phyloP scores from a whole-genome alignment of 2,113 vertebrate species.

The Chitala chitala region DNA sequence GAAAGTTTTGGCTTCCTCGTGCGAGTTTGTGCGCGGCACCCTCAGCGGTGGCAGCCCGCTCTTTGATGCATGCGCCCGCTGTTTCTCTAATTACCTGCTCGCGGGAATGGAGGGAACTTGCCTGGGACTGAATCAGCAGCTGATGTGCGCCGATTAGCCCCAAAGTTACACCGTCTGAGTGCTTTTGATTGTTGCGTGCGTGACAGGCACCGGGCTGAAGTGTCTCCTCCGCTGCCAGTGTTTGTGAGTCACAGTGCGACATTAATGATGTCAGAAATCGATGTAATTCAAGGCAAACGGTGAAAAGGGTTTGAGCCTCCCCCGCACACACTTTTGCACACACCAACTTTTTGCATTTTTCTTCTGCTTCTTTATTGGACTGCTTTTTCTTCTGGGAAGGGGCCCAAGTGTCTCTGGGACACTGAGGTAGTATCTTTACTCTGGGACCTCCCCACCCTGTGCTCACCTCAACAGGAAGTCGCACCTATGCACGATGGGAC shows the following conservation, averaged over 20 bases:
- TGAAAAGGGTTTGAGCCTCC: not conserved
- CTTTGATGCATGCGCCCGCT: conserved; percentile 56
- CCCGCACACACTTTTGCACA: not conserved
- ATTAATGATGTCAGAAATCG: not conserved
- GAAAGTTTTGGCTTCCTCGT: conserved; percentile 44
- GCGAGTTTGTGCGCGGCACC: conserved; percentile 47
- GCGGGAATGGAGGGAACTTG: conserved; percentile 31
- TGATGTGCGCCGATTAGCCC: conserved; percentile 44
- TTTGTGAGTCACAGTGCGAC: not conserved
- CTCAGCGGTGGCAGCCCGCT: conserved; percentile 37
- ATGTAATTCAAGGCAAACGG: not conserved
- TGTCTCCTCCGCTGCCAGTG: not conserved
- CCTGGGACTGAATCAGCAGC: conserved; percentile 48
- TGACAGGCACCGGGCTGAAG: not conserved
- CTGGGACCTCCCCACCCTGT: too few relatives aligned
- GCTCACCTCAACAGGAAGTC: not conserved
- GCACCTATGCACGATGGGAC: not conserved
- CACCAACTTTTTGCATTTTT: not conserved
- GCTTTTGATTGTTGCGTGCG: not conserved
- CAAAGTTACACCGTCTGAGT: conserved; percentile 8
- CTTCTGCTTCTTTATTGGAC: not conserved
- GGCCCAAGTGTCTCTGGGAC: too few relatives aligned
- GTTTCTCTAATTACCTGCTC: conserved; percentile 59
- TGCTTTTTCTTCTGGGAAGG: not conserved
- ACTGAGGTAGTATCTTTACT: not conserved